Base-by-base conservation (phyloP, 1,140 invertebrate species). In the Rhopalosiphum maidis region DNA sequence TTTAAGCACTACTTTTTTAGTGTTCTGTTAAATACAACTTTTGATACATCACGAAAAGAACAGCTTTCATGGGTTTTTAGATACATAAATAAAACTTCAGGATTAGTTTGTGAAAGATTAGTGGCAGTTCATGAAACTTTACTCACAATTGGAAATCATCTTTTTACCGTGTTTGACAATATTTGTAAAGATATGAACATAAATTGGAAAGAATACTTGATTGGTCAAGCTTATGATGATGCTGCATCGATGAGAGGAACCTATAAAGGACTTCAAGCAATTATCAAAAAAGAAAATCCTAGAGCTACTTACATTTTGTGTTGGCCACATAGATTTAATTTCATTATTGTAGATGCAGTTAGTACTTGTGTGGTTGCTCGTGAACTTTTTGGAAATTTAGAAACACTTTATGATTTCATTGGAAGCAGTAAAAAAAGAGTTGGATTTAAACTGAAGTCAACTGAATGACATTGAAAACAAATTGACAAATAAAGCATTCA, bases 241-340 rank as follows among this genome's bases (percentile, higher is more conserved):
- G 88, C 88, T 22, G 48, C n/a, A 15, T 37, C n/a, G 8, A 90
- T 90, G 88, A 90, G 88, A 51, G 88, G 30, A 35, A 18, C 48
- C 30, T 90, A 90, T 18, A 51, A 22, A 30, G 88, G 48, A 51
- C 21, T 54, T 22, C 46, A 60, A 54, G 55, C 48, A 37, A 51
- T 54, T 54, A 60, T 89, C 23, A n/a, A 89, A 51, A 48, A 89
- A 8, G 23, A 89, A 35, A 51, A 55, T 25, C 54, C 43, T 90
- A 35, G 37, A 41, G 88, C 48, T 18, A 54, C 37, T 51, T 90
- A 90, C n/a, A 46, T 90, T 54, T 90, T n/a, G 88, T 90, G 88
- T 54, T 90, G 48, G 48, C n/a, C 88, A 25, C 48, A 90, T 43
- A 35, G 48, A 25, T 90, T 90, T 51, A 60, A 35, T 60, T n/a